These are phyloP conservation scores for Periophthalmus modestus DNA, from an alignment of 2,113 vertebrate genomes.

Conservation along the genomic window DNA sequence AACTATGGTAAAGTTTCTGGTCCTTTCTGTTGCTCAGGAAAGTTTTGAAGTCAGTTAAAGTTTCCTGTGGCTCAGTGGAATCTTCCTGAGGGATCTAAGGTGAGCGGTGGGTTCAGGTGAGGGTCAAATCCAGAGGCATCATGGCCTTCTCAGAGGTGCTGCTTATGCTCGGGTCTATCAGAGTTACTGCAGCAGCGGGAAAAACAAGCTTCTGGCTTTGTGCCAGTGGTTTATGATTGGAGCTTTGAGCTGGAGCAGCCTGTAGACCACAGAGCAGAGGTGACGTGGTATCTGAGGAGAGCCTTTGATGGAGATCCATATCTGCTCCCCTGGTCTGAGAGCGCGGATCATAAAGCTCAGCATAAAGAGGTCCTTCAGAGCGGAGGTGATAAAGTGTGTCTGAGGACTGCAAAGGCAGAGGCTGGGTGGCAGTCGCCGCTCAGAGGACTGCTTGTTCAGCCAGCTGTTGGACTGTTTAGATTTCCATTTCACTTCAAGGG, in stretches of 20 bases:
- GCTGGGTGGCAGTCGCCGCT: conserved; percentile 52
- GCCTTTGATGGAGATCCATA: conserved; percentile 72
- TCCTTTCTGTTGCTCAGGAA: conserved; percentile 15
- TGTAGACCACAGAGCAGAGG: conserved; percentile 52
- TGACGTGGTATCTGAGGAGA: conserved; percentile 57
- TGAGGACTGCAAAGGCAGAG: conserved; percentile 37
- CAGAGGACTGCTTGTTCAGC: conserved; percentile 73
- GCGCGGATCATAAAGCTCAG: conserved; percentile 67
- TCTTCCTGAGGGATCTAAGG: conserved; percentile 59
- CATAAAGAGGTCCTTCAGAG: conserved; percentile 75
- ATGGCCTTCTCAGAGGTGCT: conserved; percentile 25
- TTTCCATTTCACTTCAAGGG: conserved; percentile 72
- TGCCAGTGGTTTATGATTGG: conserved; percentile 32
- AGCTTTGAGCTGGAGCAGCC: conserved; percentile 38
- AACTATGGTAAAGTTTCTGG: conserved; percentile 22
- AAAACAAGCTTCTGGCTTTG: conserved; percentile 19
- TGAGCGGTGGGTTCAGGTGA: conserved; percentile 42
- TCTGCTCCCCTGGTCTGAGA: conserved; percentile 61
- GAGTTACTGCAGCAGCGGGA: conserved; percentile 14
- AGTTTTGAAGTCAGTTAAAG: conserved; percentile 29
- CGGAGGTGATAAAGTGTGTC: conserved; percentile 55
- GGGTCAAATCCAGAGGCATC: conserved; percentile 29
- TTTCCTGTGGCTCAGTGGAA: conserved; percentile 61
- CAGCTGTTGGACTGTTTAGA: conserved; percentile 63
- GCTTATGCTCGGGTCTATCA: conserved; percentile 18